Evolutionary conservation across 92 coral and sea anemone genomes (phyloP).

Genomic region (Porites cylindrica): DNA sequence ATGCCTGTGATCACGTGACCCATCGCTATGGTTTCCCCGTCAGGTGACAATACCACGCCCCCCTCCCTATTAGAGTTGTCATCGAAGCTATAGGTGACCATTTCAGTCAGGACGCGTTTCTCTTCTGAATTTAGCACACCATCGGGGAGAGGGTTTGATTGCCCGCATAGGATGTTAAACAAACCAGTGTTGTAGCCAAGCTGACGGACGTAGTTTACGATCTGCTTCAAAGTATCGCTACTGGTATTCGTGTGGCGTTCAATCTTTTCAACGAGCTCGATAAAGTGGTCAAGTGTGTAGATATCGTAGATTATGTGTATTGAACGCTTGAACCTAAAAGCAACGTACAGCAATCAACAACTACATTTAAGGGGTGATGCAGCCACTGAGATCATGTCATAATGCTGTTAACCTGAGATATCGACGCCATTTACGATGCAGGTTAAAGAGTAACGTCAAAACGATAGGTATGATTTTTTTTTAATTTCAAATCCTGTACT

Average conservation of each 20-base stretch:
- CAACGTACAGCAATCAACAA: neutral
- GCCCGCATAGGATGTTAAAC: slow-evolving; percentile 58
- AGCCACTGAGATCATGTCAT: too few relatives aligned
- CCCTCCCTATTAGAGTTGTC: neutral
- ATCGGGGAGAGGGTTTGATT: slow-evolving; percentile 41
- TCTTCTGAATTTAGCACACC: slow-evolving; percentile 49
- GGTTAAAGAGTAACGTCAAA: too few relatives aligned
- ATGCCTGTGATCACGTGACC: slow-evolving; percentile 82
- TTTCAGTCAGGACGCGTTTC: slow-evolving; percentile 45
- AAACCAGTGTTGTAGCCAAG: slow-evolving; percentile 56
- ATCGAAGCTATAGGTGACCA: slow-evolving; percentile 28
- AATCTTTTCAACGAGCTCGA: slow-evolving; percentile 83
- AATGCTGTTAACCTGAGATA: neutral
- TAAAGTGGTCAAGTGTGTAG: slow-evolving; percentile 78
- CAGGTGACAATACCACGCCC: slow-evolving; percentile 76
- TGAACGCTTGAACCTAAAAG: slow-evolving; percentile 38
- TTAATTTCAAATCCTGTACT: too few relatives aligned
- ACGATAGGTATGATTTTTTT: too few relatives aligned
- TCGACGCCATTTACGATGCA: too few relatives aligned
- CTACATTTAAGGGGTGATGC: neutral
- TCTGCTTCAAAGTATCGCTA: slow-evolving; percentile 12
- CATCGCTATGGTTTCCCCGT: slow-evolving; percentile 75
- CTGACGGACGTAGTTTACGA: slow-evolving; percentile 55
- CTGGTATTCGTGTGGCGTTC: slow-evolving; percentile 61
- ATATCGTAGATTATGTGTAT: slow-evolving; percentile 59